Base-by-base conservation (phyloP, 2,113 vertebrate genomes). In the Lathamus discolor region DNA sequence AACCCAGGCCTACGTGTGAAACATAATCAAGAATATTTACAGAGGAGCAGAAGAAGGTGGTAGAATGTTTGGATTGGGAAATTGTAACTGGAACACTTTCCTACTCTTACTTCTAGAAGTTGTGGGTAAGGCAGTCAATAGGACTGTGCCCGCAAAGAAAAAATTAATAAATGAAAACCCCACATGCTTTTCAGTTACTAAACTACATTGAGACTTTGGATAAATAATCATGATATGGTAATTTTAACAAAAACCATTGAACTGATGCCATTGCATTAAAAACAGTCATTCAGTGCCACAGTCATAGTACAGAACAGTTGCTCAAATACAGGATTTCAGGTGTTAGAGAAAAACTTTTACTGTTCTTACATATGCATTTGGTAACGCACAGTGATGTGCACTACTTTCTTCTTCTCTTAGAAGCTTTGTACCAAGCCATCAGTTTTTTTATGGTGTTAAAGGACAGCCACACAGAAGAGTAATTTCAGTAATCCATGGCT, bases 381-480 rank as follows among this genome's bases (percentile, higher is more conserved):
- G 44, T 86, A 86, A 80, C 61, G 72, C 63, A 43, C 52, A 18
- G 29, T 55, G n/a, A 79, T 48, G 52, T 64, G 52, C 51, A 37
- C 61, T 31, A 27, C 41, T 68, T 82, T 28, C n/a, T 59, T 35
- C 15, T 52, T 86, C 68, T 81, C 33, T 57, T 20, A 10, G 76
- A 77, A 72, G 48, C 83, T 73, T 80, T 80, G 51, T 83, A 80
- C 18, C 29, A 66, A 88, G 54, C 68, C 41, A 59, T 86, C 90
- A 22, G 27, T 35, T 74, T 77, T 67, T 62, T 54, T 27, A 41
- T 46, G 8, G 27, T 25, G 33, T 76, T 90, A 70, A 31, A 52
- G 55, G 37, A 83, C 25, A 39, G 24, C 8, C 64, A 49, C 7
- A 35, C 20, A 37, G 17, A 27, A 0, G 23, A 83, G 35, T 23